Conservation (phyloP, 2,888 invertebrate species). For the Nasonovia ribisnigri region DNA sequence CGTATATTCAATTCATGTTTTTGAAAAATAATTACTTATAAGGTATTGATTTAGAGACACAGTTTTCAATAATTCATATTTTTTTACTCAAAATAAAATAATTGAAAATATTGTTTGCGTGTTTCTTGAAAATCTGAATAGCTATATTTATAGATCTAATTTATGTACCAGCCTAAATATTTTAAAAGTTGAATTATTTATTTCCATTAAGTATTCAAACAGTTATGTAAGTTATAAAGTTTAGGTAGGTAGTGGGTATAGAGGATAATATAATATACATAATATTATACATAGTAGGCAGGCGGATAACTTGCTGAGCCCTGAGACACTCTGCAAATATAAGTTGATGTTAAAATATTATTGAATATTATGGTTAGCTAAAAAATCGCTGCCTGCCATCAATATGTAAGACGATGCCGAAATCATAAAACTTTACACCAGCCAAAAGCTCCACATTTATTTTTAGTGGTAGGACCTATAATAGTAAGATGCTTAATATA, state of each 20-base stretch:
- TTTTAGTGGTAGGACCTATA: neutral
- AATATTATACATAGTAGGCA: neutral
- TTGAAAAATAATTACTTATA: neutral
- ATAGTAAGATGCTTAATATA: neutral
- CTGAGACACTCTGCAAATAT: neutral
- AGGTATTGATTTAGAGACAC: neutral
- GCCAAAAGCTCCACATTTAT: neutral
- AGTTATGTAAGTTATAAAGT: neutral
- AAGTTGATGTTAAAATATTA: neutral
- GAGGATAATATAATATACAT: neutral
- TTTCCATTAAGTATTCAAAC: conserved; percentile 1
- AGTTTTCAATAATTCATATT: neutral
- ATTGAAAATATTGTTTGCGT: neutral
- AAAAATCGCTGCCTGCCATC: neutral
- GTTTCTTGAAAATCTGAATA: neutral
- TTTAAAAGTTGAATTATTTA: neutral
- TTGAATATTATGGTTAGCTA: neutral
- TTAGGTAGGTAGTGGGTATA: neutral
- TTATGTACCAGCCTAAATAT: neutral
- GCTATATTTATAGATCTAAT: neutral
- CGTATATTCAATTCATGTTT: neutral
- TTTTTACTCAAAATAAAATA: neutral
- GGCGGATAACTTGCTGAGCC: neutral
- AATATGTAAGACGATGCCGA: neutral
- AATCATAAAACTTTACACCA: neutral